Conservation (phyloP, 35 echinoderm and acorn worm genomes). For the Lytechinus variegatus region DNA sequence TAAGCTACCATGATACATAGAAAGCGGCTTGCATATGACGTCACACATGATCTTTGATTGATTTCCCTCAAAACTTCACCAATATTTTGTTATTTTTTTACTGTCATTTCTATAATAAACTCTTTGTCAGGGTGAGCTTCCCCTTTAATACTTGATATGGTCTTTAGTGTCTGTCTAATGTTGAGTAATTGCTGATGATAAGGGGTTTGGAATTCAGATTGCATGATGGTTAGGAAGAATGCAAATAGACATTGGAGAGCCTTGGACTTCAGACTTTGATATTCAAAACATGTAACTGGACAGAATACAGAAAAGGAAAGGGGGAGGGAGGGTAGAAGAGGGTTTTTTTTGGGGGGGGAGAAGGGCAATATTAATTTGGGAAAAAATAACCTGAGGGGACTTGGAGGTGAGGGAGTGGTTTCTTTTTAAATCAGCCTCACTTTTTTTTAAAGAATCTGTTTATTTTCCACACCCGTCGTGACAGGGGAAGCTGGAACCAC, state of each 20-base stretch:
- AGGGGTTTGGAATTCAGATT: not conserved
- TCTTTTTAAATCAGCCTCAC: too few species aligned
- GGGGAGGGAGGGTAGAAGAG: not conserved
- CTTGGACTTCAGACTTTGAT: not conserved
- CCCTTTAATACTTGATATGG: not conserved
- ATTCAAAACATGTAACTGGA: not conserved
- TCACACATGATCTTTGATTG: too few species aligned
- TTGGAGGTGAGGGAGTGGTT: not conserved
- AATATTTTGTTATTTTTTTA: too few species aligned
- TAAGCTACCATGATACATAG: too few species aligned
- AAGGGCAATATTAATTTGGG: not conserved
- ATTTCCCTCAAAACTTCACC: too few species aligned
- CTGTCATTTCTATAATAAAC: too few species aligned
- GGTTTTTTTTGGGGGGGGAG: not conserved
- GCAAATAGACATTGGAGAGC: not conserved
- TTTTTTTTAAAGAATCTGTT: too few species aligned
- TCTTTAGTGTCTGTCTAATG: not conserved
- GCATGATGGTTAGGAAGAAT: not conserved
- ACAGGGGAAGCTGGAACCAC: too few species aligned
- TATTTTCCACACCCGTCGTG: too few species aligned
- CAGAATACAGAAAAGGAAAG: not conserved
- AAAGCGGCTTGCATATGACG: too few species aligned
- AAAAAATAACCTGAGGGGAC: too few species aligned
- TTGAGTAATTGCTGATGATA: not conserved
- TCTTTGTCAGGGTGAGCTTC: too few species aligned